Conservation (phyloP, 2,888 invertebrate genomes). For the Asteroscopus sphinx region DNA sequence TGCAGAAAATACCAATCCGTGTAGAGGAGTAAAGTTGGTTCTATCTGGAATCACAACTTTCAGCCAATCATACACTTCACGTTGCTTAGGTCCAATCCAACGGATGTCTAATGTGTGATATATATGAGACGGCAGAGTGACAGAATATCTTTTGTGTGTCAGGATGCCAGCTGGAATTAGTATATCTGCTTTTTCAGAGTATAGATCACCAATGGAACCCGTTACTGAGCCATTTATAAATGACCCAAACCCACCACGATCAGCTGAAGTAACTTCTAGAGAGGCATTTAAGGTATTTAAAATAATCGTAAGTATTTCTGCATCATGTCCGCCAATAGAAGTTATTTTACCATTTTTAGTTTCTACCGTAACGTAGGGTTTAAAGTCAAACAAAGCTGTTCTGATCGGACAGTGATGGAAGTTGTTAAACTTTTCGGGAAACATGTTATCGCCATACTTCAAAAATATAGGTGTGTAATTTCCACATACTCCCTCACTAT, state of each 20-base stretch:
- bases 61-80: conserved; percentile 67
- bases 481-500: conserved; percentile 63
- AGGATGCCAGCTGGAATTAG: conserved; percentile 63
- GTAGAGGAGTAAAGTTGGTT: conserved; percentile 60
- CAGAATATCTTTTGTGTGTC: conserved; percentile 57
- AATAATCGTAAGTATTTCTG: conserved; percentile 58
- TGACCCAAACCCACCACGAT: conserved; percentile 53
- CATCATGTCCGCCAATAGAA: conserved; percentile 67
- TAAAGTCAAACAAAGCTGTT: conserved; percentile 55
- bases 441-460: conserved; percentile 52
- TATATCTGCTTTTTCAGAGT: conserved; percentile 65
- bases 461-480: conserved; percentile 63
- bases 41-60: conserved; percentile 69
- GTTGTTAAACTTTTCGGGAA: conserved; percentile 70
- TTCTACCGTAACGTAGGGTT: conserved; percentile 59
- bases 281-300: conserved; percentile 67
- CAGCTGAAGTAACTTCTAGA: conserved; percentile 54
- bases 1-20: conserved; percentile 54
- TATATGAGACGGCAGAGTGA: conserved; percentile 63
- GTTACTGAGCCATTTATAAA: conserved; percentile 59
- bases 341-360: conserved; percentile 56
- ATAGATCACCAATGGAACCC: conserved; percentile 64
- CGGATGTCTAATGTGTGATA: conserved; percentile 59
- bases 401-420: conserved; percentile 72
- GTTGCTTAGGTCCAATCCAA: conserved; percentile 72